phyloP scores from a whole-genome alignment of 2,888 invertebrate genomes.

The Meiosimyza platycephala region DNA sequence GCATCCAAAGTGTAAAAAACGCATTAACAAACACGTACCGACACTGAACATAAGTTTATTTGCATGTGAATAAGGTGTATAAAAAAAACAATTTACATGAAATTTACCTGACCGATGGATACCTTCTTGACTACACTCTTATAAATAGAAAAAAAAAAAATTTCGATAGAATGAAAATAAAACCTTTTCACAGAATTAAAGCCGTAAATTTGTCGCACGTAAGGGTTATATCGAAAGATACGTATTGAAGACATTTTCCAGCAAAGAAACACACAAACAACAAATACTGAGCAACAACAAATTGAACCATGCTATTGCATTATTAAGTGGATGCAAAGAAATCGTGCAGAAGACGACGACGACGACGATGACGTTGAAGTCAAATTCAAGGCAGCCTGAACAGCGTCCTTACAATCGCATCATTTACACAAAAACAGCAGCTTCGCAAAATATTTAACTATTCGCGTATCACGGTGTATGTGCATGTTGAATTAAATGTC shows the following conservation, averaged over 20 bases:
- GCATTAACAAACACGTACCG: neutral
- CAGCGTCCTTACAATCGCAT: too few relatives aligned
- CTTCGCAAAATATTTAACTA: too few relatives aligned
- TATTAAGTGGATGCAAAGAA: conserved; percentile 23
- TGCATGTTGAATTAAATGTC: too few relatives aligned
- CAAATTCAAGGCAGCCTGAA: too few relatives aligned
- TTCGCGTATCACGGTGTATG: too few relatives aligned
- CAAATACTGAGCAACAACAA: neutral
- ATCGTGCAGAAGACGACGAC: neutral
- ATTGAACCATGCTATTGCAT: conserved; percentile 26
- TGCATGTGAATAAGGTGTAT: conserved; percentile 4
- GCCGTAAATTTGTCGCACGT: conserved; percentile 55
- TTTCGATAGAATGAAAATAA: neutral
- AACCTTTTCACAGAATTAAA: conserved; percentile 42
- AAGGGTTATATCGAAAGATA: conserved; percentile 43
- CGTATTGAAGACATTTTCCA: neutral
- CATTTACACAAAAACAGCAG: too few relatives aligned
- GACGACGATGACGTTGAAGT: neutral
- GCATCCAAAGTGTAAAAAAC: neutral
- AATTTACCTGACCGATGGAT: neutral
- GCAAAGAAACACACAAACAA: neutral
- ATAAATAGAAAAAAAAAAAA: neutral
- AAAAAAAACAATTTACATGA: neutral
- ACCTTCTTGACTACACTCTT: neutral
- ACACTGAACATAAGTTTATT: conserved; percentile 1